A percentile compares a stretch with the other conserved stretches of the same genome.
These are phyloP conservation scores for Syrrhaptes paradoxus DNA, from an alignment of 2,113 vertebrate species.

Conservation along the genomic window DNA sequence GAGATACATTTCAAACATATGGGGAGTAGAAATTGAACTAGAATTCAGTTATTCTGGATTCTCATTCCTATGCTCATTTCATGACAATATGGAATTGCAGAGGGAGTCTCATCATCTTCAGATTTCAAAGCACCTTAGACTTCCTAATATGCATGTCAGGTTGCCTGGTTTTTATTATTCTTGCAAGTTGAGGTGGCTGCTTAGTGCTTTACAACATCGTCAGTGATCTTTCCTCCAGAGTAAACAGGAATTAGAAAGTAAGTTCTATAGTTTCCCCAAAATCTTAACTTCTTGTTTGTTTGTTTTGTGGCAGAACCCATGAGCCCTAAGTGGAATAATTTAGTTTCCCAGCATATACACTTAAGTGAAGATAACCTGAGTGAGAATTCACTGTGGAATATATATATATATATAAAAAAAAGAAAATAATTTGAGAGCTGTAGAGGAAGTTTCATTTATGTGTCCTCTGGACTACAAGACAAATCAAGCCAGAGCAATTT, in stretches of 20 bases:
- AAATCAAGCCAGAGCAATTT: background rate
- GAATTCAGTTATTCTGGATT: constrained; percentile 37
- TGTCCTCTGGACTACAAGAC: background rate
- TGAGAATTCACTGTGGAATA: background rate
- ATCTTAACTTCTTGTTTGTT: background rate
- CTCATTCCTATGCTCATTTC: constrained; percentile 12
- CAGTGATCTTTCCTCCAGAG: background rate
- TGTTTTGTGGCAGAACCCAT: background rate
- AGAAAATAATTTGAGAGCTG: background rate
- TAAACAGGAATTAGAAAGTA: background rate
- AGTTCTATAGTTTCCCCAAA: background rate
- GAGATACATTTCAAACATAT: constrained; percentile 43
- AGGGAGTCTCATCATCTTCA: background rate
- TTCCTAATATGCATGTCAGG: background rate
- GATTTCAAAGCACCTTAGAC: background rate
- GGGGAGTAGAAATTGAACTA: constrained; percentile 18
- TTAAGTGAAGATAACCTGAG: background rate
- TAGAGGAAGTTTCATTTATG: background rate
- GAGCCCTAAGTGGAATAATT: background rate
- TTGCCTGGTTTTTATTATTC: background rate
- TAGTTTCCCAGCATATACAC: background rate
- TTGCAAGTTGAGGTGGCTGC: background rate
- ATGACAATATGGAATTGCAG: background rate
- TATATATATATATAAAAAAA: background rate
- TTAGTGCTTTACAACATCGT: background rate